Evolutionary conservation across 2,797 vertebrate genomes (phyloP).

Genomic region (Lepidocolaptes lacrymiger): DNA sequence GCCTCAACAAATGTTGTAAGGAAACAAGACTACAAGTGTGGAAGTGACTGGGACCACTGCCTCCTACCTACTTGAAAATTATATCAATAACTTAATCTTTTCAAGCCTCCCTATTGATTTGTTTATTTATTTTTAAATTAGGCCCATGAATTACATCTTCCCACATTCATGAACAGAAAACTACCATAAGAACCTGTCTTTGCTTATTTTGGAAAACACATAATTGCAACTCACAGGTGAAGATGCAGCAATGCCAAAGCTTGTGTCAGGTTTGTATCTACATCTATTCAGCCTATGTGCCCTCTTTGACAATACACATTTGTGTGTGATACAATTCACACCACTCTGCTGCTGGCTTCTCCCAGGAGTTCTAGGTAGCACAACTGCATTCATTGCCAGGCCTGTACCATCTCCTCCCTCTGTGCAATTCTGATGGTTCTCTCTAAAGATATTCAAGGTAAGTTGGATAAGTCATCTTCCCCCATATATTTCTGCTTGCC

Average conservation of each 20-base stretch:
- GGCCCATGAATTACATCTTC: neutral
- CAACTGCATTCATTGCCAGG: too few relatives aligned
- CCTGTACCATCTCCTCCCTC: neutral
- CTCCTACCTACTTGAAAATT: neutral
- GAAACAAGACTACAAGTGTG: neutral
- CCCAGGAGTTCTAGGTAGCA: too few relatives aligned
- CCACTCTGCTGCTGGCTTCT: too few relatives aligned
- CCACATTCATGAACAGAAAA: neutral
- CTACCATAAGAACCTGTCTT: neutral
- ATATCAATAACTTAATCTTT: neutral
- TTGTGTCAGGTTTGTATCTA: neutral
- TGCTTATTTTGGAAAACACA: neutral
- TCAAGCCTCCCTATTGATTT: neutral
- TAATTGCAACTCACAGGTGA: neutral
- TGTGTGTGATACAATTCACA: too few relatives aligned
- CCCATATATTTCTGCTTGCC: neutral
- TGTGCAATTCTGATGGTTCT: neutral
- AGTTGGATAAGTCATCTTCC: neutral
- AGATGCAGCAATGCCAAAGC: neutral
- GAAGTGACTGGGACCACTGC: neutral
- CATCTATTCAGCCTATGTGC: too few relatives aligned
- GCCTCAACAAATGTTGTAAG: neutral
- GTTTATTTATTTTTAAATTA: neutral
- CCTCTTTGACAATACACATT: too few relatives aligned
- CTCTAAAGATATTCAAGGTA: neutral